These are phyloP conservation scores for Lasioglossum baleicum DNA, from an alignment of 1,140 invertebrate species.

Conservation along the genomic window DNA sequence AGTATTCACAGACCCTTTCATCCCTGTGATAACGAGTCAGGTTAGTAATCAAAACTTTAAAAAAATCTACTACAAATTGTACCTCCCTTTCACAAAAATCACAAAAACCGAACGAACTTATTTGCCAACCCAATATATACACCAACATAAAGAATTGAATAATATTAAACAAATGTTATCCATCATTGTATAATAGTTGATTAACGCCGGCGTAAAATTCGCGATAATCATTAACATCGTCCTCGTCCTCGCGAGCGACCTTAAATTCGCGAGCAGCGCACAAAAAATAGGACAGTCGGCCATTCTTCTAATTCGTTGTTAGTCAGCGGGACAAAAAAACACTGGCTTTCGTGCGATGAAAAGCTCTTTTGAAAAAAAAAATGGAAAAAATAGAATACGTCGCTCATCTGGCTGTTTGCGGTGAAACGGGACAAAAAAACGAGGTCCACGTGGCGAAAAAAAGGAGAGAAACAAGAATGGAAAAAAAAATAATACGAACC, in stretches of 20 bases:
- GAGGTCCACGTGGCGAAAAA: background rate
- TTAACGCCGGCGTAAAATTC: too few relatives aligned
- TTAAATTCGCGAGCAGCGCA: background rate
- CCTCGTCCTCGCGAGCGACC: too few relatives aligned
- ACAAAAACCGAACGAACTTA: too few relatives aligned
- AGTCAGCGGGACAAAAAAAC: constrained; percentile 1
- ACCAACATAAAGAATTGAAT: too few relatives aligned
- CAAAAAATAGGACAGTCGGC: background rate
- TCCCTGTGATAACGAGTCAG: too few relatives aligned
- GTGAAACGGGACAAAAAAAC: background rate
- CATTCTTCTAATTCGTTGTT: constrained; percentile 11
- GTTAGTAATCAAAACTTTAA: too few relatives aligned
- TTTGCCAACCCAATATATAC: too few relatives aligned
- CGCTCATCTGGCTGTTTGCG: background rate
- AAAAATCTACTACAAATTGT: too few relatives aligned
- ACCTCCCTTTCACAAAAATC: too few relatives aligned
- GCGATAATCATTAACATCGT: too few relatives aligned
- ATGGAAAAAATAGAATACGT: background rate
- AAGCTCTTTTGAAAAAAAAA: background rate
- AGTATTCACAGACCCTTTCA: too few relatives aligned
- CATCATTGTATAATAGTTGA: background rate
- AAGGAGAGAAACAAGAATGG: background rate
- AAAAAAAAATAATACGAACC: background rate
- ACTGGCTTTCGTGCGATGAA: background rate
- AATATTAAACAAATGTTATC: too few relatives aligned